Evolutionary conservation across 2,888 invertebrate genomes (phyloP).

Genomic region (Dicyrtoma fusca): DNA sequence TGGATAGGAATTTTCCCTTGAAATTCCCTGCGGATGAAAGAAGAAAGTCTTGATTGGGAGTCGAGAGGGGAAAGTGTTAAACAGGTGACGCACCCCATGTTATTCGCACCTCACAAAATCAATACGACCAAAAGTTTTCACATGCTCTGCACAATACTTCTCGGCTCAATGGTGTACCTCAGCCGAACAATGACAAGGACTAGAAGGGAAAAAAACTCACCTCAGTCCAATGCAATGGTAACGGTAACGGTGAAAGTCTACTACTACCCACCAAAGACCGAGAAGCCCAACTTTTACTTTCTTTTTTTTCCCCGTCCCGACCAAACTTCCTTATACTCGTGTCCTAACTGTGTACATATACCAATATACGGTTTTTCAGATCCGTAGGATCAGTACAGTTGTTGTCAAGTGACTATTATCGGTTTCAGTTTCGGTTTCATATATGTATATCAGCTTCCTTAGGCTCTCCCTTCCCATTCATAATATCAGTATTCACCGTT

Average conservation of each 20-base stretch:
- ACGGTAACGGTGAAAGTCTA: too few relatives aligned
- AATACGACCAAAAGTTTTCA: slow-evolving; percentile 43
- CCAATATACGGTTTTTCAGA: too few relatives aligned
- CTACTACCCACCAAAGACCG: too few relatives aligned
- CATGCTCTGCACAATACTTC: too few relatives aligned
- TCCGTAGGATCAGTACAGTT: too few relatives aligned
- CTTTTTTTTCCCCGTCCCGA: too few relatives aligned
- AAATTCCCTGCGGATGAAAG: slow-evolving; percentile 46
- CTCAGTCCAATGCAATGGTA: neutral
- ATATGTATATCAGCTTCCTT: neutral
- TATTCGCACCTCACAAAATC: slow-evolving; percentile 51
- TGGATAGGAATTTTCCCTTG: slow-evolving; percentile 26
- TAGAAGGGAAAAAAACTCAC: neutral
- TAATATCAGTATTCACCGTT: neutral
- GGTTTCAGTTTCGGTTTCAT: too few relatives aligned
- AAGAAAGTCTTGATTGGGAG: slow-evolving; percentile 50
- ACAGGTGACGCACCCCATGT: slow-evolving; percentile 52
- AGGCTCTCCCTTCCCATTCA: neutral
- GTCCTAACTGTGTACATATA: too few relatives aligned
- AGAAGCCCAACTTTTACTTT: too few relatives aligned
- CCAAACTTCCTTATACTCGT: too few relatives aligned
- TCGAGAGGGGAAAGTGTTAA: slow-evolving; percentile 50
- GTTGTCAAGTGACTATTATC: neutral
- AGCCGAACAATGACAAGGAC: too few relatives aligned
- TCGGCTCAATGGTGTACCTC: too few relatives aligned